phyloP scores from a whole-genome alignment of 2,797 vertebrate genomes.

The Enteromius afrohamiltoni region DNA sequence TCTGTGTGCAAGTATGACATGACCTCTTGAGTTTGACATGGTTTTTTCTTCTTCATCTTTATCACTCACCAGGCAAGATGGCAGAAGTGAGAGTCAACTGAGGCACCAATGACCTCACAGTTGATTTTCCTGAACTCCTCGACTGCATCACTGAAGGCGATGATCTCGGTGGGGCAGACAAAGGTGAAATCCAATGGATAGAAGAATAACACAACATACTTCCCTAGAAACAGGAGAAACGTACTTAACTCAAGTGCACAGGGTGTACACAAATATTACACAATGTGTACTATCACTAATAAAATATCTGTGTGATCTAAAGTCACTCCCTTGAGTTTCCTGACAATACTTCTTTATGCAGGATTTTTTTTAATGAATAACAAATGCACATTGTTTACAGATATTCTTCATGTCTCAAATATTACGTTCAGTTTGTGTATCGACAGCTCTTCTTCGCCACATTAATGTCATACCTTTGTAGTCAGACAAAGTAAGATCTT shows the following conservation, averaged over 20 bases:
- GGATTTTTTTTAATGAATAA: neutral
- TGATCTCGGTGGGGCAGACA: constrained; percentile 98
- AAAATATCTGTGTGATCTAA: neutral
- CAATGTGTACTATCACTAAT: neutral
- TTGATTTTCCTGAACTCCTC: constrained; percentile 92
- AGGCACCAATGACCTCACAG: constrained; percentile 94
- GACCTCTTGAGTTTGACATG: neutral
- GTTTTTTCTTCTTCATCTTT: neutral
- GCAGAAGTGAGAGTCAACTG: constrained; percentile 95
- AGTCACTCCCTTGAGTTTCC: neutral
- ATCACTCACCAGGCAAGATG: constrained; percentile 91
- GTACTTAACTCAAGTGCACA: neutral
- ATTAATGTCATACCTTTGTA: constrained; percentile 85
- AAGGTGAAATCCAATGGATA: constrained; percentile 98
- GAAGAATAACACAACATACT: constrained; percentile 97
- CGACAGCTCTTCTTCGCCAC: constrained; percentile 10
- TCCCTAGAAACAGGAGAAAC: constrained; percentile 78
- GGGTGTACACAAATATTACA: neutral
- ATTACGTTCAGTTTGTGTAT: neutral
- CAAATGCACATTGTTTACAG: neutral
- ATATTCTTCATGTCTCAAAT: neutral
- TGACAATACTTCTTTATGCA: constrained; percentile 6
- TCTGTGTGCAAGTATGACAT: neutral
- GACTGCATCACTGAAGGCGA: constrained; percentile 93
- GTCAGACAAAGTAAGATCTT: constrained; percentile 88